These are phyloP conservation scores for Netelia inedita DNA, from an alignment of 2,888 invertebrate species.

Conservation along the genomic window DNA sequence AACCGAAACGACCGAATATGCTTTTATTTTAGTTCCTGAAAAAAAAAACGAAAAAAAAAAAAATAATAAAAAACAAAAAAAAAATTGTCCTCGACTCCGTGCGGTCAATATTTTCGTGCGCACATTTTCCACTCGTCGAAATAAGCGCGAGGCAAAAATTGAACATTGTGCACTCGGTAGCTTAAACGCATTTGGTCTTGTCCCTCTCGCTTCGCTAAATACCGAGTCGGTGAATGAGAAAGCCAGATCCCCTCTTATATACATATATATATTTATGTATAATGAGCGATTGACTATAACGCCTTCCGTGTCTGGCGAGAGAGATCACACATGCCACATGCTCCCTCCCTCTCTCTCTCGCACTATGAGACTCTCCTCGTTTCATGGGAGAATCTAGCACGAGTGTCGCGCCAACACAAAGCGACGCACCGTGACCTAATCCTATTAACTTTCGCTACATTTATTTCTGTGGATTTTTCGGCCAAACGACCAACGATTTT, in stretches of 20 bases:
- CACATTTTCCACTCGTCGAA: constrained; percentile 49
- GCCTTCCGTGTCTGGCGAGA: constrained; percentile 44
- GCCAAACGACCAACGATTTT: constrained; percentile 30
- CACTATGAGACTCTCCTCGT: constrained; percentile 14
- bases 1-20: constrained; percentile 47
- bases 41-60: constrained; percentile 8
- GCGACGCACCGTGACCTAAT: constrained; percentile 62
- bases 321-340: constrained; percentile 50
- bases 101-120: constrained; percentile 41
- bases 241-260: background rate
- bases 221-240: constrained; percentile 13
- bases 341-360: constrained; percentile 20
- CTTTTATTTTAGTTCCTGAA: constrained; percentile 27
- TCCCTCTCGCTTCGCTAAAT: constrained; percentile 38
- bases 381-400: constrained; percentile 37
- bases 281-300: constrained; percentile 36
- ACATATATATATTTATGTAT: background rate
- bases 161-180: constrained; percentile 41
- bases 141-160: constrained; percentile 6
- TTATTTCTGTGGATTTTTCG: constrained; percentile 58
- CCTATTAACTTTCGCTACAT: constrained; percentile 67
- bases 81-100: background rate
- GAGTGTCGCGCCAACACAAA: constrained; percentile 56
- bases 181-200: constrained; percentile 35
- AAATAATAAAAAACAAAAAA: constrained; percentile 9